Conservation (phyloP, 2,113 vertebrate genomes). For the Tragelaphus buxtoni region DNA sequence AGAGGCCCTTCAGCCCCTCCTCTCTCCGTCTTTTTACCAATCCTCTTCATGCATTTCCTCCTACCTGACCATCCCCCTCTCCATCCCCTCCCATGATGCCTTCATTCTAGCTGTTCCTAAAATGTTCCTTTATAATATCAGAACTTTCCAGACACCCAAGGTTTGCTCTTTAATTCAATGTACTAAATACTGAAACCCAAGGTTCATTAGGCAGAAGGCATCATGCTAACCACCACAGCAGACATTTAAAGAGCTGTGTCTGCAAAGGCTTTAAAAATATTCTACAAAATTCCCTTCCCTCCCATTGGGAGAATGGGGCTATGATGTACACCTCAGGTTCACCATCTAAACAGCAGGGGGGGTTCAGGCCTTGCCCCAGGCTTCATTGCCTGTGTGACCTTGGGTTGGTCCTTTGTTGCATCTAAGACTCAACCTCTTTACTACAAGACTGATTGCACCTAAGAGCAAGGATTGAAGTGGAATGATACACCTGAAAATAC, state of each 20-base stretch:
- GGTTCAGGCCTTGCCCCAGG: not conserved
- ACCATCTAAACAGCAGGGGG: not conserved
- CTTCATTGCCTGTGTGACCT: not conserved
- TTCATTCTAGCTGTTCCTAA: not conserved
- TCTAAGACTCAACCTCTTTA: not conserved
- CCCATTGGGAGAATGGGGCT: not conserved
- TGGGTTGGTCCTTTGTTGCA: not conserved
- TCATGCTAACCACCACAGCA: not conserved
- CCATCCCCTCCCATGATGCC: not conserved
- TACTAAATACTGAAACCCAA: not conserved
- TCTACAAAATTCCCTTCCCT: not conserved
- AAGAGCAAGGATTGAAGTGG: not conserved
- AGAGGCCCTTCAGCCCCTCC: not conserved
- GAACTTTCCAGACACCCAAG: not conserved
- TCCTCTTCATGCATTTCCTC: not conserved
- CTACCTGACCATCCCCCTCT: not conserved
- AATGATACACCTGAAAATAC: not conserved
- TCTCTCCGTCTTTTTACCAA: not conserved
- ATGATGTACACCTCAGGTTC: fast-evolving
- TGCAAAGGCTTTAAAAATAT: not conserved
- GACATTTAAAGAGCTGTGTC: not conserved
- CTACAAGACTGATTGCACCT: not conserved
- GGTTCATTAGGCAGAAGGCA: not conserved
- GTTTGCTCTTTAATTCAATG: not conserved
- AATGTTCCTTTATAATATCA: not conserved